Evolutionary conservation across 2,113 vertebrate species (phyloP), one percentile per base, ranked within the genome.

Genomic region (Etheostoma cragini): DNA sequence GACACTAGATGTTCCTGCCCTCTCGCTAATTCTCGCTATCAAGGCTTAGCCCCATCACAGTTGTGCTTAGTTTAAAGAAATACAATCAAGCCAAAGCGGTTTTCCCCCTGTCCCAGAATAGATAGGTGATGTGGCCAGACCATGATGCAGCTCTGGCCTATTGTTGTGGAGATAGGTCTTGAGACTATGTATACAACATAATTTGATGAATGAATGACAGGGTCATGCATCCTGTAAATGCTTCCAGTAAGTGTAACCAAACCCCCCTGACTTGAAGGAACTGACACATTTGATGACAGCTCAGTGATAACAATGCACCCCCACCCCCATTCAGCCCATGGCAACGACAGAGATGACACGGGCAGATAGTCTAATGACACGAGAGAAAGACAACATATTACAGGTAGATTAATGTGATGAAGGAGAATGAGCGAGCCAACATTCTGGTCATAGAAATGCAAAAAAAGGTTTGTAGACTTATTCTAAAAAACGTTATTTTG

Each of bases 301-400:
- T 22, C 45, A 67, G 69, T 80, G 84, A 90, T 85, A 91, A 89
- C 86, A 81, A 11, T 47, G 42, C 50, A n/a, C 82, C 52, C 22
- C 8, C 45, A 22, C 52, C 57, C 49, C 46, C 49, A 65, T 58
- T 45, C 58, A 8, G 61, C 63, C 78, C 22, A 15, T 73, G 64
- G 85, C 68, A 79, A 84, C 5, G 24, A 78, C 84, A 82, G 72
- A 83, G 89, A 92, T 88, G 66, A 83, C 78, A 85, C 24, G 16
- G 49, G 60, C 46, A 86, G 88, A 90, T 85, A 92, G 72, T 83
- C 71, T 65, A 86, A 88, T 88, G 62, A 83, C 78, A 76, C 63
- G 50, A 63, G 30, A 22, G 72, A 73, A 62, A 74, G 82, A 66
- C 79, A 68, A 71, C 82, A 63, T 22, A 82, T 76, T 57, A 49